Evolutionary conservation across 2,888 invertebrate genomes (phyloP).

Genomic region (Cheilosia vernalis): DNA sequence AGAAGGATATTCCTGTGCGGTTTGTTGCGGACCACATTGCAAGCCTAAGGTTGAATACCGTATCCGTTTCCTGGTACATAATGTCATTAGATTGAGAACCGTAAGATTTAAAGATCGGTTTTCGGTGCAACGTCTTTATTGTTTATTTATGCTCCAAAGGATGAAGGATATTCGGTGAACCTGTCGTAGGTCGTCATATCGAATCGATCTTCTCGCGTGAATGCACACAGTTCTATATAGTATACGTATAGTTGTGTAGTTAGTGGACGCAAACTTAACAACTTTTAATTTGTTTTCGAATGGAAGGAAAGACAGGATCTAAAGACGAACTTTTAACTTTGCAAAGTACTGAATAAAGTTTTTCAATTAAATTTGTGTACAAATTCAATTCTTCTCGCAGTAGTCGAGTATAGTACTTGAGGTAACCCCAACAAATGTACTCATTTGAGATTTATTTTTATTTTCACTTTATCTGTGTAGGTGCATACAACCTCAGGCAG

Average conservation of each 20-base stretch:
- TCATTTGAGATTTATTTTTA: slow-evolving; percentile 53
- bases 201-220: slow-evolving; percentile 38
- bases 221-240: slow-evolving; percentile 15
- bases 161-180: slow-evolving; percentile 40
- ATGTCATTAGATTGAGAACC: slow-evolving; percentile 55
- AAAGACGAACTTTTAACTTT: slow-evolving; percentile 68
- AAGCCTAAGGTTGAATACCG: slow-evolving; percentile 50
- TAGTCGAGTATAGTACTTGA: slow-evolving; percentile 44
- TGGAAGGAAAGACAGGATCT: slow-evolving; percentile 45
- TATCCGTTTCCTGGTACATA: slow-evolving; percentile 37
- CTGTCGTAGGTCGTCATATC: slow-evolving; percentile 11
- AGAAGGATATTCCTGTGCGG: slow-evolving; percentile 21
- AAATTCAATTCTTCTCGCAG: slow-evolving; percentile 66
- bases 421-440: slow-evolving; percentile 40
- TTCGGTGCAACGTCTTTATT: slow-evolving; percentile 47
- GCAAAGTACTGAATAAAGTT: slow-evolving; percentile 69
- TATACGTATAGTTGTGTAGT: slow-evolving; percentile 18
- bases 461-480: slow-evolving; percentile 32
- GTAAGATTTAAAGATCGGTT: slow-evolving; percentile 64
- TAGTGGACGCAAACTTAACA: slow-evolving; percentile 67
- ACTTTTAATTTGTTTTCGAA: slow-evolving; percentile 73
- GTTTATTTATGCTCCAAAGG: slow-evolving; percentile 39
- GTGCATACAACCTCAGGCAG: background rate
- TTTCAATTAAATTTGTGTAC: slow-evolving; percentile 75
- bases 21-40: slow-evolving; percentile 43